Evolutionary conservation across 2,888 invertebrate species (phyloP).

Genomic region (Alentia gelatinosa): DNA sequence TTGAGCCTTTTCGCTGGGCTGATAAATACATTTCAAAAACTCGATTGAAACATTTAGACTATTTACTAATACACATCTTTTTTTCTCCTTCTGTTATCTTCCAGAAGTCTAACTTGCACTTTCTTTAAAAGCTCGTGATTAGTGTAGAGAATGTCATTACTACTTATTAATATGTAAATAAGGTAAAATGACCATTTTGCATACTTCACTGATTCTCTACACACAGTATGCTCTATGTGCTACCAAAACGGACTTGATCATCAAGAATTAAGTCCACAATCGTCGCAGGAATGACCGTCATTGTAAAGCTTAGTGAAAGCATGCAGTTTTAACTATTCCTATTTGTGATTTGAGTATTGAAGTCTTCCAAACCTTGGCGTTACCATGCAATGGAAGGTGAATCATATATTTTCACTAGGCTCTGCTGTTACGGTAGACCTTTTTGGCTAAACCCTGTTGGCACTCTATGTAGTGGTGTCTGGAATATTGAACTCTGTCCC

Average conservation of each 20-base stretch:
- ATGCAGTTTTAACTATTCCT: neutral
- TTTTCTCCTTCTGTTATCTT: neutral
- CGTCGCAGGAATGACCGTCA: neutral
- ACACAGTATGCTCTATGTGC: neutral
- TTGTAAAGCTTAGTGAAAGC: neutral
- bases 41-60: too few species aligned
- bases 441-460: neutral
- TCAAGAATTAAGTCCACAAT: neutral
- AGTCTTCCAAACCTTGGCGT: neutral
- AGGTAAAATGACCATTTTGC: neutral
- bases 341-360: too few species aligned
- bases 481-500: neutral
- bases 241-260: neutral
- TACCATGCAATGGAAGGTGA: neutral
- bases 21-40: too few species aligned
- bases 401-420: neutral
- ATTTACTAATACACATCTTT: neutral
- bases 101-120: neutral
- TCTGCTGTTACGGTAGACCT: neutral
- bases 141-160: neutral
- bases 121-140: neutral
- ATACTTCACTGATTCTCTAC: neutral
- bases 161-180: neutral
- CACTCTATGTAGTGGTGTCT: neutral
- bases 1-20: too few species aligned